These are phyloP conservation scores for Cryptus armator DNA, from an alignment of 2,888 invertebrate genomes.

Conservation along the genomic window DNA sequence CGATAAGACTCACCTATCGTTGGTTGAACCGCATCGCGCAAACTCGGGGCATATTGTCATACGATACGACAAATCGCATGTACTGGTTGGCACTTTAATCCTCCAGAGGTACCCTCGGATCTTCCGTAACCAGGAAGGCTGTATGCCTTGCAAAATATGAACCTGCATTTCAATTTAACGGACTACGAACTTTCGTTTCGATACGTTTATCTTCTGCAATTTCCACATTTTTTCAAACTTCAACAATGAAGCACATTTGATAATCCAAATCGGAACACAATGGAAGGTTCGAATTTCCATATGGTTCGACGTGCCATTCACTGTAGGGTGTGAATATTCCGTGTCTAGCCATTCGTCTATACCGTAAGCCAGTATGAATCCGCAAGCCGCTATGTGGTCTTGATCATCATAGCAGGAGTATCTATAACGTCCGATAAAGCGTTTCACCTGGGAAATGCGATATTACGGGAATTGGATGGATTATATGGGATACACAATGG, in stretches of 20 bases:
- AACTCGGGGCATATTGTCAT: not conserved
- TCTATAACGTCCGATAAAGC: conserved; percentile 24
- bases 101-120: not conserved
- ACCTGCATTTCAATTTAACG: too few species aligned
- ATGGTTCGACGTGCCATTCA: not conserved
- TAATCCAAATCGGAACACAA: not conserved
- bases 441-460: conserved; percentile 18
- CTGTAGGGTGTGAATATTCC: not conserved
- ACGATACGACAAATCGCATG: not conserved
- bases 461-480: conserved; percentile 42
- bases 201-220: too few species aligned
- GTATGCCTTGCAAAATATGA: too few species aligned
- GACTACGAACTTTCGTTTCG: too few species aligned
- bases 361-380: conserved; percentile 11
- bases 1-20: conserved; percentile 37
- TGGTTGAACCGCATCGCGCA: conserved; percentile 12
- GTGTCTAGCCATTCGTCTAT: not conserved
- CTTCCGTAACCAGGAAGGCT: too few species aligned
- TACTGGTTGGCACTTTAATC: not conserved
- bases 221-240: too few species aligned
- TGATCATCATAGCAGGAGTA: conserved; percentile 5
- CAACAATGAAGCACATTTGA: too few species aligned
- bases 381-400: not conserved
- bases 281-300: not conserved
- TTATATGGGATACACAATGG: conserved; percentile 20